A percentile compares a stretch with the other conserved stretches of the same genome.
These are phyloP conservation scores for Chirona hameri DNA, from an alignment of 2,888 invertebrate species.

Conservation along the genomic window DNA sequence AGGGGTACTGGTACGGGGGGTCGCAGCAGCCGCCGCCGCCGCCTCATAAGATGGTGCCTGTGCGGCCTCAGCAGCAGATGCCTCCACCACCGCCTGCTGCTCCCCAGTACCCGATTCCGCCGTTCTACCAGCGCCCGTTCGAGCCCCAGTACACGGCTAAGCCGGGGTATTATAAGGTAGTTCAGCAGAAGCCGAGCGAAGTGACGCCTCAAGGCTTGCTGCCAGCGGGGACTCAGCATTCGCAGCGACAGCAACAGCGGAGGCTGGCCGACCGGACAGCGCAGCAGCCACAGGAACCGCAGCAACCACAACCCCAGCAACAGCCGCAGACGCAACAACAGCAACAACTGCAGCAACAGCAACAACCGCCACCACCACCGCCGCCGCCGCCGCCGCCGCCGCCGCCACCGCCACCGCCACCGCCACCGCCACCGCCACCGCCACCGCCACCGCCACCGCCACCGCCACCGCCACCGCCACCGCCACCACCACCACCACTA, in stretches of 20 bases:
- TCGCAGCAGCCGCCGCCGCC: neutral
- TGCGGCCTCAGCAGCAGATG: constrained; percentile 4
- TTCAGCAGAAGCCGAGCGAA: neutral
- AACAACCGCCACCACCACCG: too few relatives aligned
- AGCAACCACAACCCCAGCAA: neutral
- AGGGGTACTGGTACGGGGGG: neutral
- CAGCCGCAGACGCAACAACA: neutral
- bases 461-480: neutral
- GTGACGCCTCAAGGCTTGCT: neutral
- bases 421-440: neutral
- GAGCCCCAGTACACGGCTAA: neutral
- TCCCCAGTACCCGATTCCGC: constrained; percentile 2
- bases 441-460: too few relatives aligned
- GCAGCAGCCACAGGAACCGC: neutral
- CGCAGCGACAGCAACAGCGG: neutral
- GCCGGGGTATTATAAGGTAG: neutral
- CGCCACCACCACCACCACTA: neutral
- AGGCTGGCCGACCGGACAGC: neutral
- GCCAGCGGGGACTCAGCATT: neutral
- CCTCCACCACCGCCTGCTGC: neutral
- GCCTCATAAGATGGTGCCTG: neutral
- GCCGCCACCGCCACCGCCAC: neutral
- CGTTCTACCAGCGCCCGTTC: constrained; percentile 10
- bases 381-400: too few relatives aligned
- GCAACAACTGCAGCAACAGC: neutral